Evolutionary conservation across 2,888 invertebrate species (phyloP).

Genomic region (Prenolepis imparis): DNA sequence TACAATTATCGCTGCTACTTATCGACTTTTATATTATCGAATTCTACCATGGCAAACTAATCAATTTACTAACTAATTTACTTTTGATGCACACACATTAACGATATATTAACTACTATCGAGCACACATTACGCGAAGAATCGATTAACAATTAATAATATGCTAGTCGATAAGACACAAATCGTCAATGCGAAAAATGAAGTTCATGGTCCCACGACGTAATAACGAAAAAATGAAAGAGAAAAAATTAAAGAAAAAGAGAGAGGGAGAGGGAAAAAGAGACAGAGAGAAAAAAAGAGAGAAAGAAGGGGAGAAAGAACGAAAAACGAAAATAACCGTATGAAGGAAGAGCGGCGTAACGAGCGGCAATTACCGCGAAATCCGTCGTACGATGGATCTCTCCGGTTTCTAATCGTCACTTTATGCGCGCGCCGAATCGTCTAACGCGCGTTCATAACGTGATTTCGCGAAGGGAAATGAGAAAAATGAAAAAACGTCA

Average conservation of each 20-base stretch:
- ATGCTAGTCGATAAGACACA: conserved; percentile 23
- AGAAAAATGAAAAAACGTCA: background rate
- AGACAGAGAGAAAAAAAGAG: background rate
- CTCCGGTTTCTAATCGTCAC: conserved; percentile 24
- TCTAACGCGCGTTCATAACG: background rate
- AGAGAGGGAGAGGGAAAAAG: background rate
- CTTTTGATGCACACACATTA: conserved; percentile 14
- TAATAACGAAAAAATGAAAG: conserved; percentile 16
- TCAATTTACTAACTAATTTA: conserved; percentile 25
- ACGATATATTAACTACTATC: conserved; percentile 1
- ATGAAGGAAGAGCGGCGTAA: conserved; percentile 12
- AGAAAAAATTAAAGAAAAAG: background rate
- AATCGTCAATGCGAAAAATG: conserved; percentile 30
- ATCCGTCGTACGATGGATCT: conserved; percentile 19
- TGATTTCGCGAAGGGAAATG: background rate
- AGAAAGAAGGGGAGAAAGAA: background rate
- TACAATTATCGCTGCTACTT: background rate
- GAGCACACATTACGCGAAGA: conserved; percentile 30
- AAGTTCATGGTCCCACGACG: conserved; percentile 50
- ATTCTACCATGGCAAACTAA: conserved; percentile 1
- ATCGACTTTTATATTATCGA: background rate
- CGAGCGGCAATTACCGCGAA: conserved; percentile 21
- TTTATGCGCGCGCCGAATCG: background rate
- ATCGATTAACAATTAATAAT: conserved; percentile 7
- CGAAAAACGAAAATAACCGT: background rate